Percentiles rank a stretch among this genome's conserved stretches.
Conservation (phyloP, 1,140 invertebrate genomes). For the Bradynema listronoti region DNA sequence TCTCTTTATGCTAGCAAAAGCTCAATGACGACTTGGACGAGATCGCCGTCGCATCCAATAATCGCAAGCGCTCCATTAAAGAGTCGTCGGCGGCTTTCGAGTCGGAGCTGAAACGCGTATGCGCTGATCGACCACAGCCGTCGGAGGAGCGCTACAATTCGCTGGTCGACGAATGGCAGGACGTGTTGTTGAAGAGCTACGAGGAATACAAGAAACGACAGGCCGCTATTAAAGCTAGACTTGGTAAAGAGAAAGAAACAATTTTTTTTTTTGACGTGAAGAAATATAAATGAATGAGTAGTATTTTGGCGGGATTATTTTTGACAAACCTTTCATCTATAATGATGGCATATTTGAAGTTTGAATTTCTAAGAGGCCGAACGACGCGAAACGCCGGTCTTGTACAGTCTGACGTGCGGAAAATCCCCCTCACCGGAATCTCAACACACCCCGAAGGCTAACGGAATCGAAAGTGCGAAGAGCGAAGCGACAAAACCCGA, state of each 20-base stretch:
- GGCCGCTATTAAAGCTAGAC: constrained; percentile 23
- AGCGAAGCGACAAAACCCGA: too few relatives aligned
- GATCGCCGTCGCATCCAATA: constrained; percentile 20
- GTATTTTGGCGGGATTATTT: too few relatives aligned
- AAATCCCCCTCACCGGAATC: constrained; percentile 16
- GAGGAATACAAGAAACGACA: constrained; percentile 22
- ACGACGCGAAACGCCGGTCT: constrained; percentile 23
- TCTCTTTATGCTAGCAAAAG: too few relatives aligned
- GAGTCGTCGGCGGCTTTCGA: neutral
- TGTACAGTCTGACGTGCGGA: constrained; percentile 13
- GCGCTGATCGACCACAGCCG: neutral
- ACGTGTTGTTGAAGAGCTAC: constrained; percentile 16
- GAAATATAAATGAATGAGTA: constrained; percentile 5
- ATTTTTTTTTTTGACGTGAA: too few relatives aligned
- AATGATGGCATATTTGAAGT: too few relatives aligned
- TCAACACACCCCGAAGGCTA: too few relatives aligned
- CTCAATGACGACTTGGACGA: constrained; percentile 18
- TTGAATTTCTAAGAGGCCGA: constrained; percentile 22
- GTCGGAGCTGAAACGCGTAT: neutral
- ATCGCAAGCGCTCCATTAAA: constrained; percentile 13
- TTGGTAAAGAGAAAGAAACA: too few relatives aligned
- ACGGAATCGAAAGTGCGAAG: too few relatives aligned
- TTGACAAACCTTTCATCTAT: too few relatives aligned
- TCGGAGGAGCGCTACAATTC: constrained; percentile 18
- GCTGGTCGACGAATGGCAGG: constrained; percentile 22